Percentiles rank a stretch among this genome's conserved stretches.
These are phyloP conservation scores for Dendrocincla tyrannina DNA, from an alignment of 2,797 vertebrate species.

Conservation along the genomic window DNA sequence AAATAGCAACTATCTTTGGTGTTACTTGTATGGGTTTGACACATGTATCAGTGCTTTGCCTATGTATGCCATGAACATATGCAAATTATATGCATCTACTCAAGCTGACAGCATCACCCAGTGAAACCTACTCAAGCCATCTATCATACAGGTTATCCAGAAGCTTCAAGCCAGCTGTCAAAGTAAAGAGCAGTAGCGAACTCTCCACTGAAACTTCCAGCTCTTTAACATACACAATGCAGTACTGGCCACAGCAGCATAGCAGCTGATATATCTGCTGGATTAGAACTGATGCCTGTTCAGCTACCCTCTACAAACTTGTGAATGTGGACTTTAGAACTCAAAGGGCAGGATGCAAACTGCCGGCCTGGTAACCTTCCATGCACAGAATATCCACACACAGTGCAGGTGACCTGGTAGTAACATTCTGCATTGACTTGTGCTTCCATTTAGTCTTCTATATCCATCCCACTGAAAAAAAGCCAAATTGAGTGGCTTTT, in stretches of 20 bases:
- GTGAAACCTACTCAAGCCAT: neutral
- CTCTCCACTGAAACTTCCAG: neutral
- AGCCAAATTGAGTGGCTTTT: neutral
- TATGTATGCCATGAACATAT: neutral
- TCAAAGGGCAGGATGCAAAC: neutral
- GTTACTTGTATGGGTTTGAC: neutral
- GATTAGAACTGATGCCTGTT: neutral
- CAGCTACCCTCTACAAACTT: neutral
- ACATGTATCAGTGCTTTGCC: neutral
- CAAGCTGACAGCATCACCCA: neutral
- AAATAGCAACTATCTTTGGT: neutral
- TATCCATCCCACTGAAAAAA: neutral
- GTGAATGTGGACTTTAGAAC: rapidly evolving
- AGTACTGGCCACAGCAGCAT: neutral
- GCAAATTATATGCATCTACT: neutral
- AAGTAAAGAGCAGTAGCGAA: neutral
- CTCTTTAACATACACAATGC: neutral
- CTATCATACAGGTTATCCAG: neutral
- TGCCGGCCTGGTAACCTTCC: neutral
- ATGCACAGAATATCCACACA: rapidly evolving
- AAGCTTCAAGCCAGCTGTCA: neutral
- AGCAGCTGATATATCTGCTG: neutral
- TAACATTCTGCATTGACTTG: neutral
- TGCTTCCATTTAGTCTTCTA: neutral
- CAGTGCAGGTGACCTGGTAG: neutral